A percentile compares a stretch with the other conserved stretches of the same genome.
These are phyloP conservation scores for Aythya baeri DNA, from an alignment of 2,113 vertebrate genomes.

Conservation along the genomic window DNA sequence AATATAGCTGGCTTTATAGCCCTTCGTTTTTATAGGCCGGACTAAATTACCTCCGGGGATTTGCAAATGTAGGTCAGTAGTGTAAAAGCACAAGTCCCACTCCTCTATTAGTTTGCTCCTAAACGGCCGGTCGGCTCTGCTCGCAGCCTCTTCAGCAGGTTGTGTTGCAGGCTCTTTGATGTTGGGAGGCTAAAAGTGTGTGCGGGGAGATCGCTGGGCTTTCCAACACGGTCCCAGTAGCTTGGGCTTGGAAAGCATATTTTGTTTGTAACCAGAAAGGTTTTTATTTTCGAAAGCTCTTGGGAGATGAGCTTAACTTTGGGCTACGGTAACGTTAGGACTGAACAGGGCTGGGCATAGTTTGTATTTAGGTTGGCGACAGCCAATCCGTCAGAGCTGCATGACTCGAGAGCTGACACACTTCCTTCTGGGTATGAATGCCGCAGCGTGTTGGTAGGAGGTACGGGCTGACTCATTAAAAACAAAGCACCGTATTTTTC, in stretches of 20 bases:
- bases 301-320: conserved; percentile 35
- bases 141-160: not conserved
- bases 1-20: conserved; percentile 22
- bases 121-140: not conserved
- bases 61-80: conserved; percentile 52
- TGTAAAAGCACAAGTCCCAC: conserved; percentile 21
- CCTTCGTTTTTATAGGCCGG: not conserved
- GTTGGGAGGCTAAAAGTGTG: not conserved
- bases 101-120: not conserved
- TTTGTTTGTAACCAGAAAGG: conserved; percentile 8
- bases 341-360: not conserved
- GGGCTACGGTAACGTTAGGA: not conserved
- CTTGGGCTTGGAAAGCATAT: not conserved
- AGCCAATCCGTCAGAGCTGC: not conserved
- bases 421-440: conserved; percentile 40
- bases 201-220: not conserved
- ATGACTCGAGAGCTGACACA: conserved; percentile 55
- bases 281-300: conserved; percentile 40
- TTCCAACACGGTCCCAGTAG: rapidly evolving
- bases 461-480: conserved; percentile 21
- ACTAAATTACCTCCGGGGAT: conserved; percentile 1
- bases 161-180: not conserved
- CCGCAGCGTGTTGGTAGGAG: conserved; percentile 17
- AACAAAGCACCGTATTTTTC: conserved; percentile 20
- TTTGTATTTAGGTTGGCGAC: not conserved